phyloP scores from a whole-genome alignment of 2,113 vertebrate genomes.

The Thalassarche chlororhynchos region DNA sequence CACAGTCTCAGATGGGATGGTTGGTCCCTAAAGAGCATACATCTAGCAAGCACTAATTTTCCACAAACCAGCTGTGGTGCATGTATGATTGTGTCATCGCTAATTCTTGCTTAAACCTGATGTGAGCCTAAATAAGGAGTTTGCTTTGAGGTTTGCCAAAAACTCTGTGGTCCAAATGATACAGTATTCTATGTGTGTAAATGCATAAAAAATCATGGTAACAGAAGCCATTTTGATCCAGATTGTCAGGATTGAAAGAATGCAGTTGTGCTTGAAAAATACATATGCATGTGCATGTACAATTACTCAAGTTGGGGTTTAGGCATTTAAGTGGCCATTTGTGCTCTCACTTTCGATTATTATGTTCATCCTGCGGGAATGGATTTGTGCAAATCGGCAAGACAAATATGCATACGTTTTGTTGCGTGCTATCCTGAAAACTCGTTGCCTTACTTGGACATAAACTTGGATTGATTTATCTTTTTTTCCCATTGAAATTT shows the following conservation, averaged over 20 bases:
- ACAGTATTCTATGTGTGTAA: not conserved
- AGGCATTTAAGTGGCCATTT: constrained; percentile 27
- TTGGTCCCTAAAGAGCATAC: not conserved
- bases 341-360: not conserved
- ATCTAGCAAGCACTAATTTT: not conserved
- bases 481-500: not conserved
- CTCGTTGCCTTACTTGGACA: not conserved
- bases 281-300: not conserved
- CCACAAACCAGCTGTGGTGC: not conserved
- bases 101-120: not conserved
- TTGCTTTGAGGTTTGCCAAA: not conserved
- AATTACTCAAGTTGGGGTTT: constrained; percentile 1
- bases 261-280: constrained; percentile 35
- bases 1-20: not conserved
- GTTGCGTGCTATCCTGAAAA: not conserved
- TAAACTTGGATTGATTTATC: constrained; percentile 10
- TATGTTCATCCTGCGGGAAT: not conserved
- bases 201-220: not conserved
- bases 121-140: not conserved
- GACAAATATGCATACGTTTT: constrained; percentile 29
- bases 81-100: not conserved
- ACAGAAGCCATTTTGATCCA: not conserved
- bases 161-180: not conserved
- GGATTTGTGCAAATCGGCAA: constrained; percentile 3
- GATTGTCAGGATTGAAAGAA: constrained; percentile 10